Conservation (phyloP, 2,888 invertebrate genomes). For the Tipula vernalis region DNA sequence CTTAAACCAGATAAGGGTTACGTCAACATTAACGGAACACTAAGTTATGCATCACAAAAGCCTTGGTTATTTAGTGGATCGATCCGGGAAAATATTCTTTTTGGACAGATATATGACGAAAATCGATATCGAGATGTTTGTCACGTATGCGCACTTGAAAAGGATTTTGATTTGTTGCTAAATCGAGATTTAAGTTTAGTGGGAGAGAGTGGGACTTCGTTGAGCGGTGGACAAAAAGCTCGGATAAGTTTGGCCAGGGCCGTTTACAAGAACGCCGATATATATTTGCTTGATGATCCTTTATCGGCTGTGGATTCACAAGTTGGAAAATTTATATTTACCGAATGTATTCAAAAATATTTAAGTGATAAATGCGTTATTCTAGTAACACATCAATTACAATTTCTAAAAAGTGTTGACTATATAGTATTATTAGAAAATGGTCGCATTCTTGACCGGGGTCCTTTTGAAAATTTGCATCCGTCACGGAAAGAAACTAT, state of each 20-base stretch:
- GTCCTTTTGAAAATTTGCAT: slow-evolving; percentile 39
- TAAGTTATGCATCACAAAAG: slow-evolving; percentile 48
- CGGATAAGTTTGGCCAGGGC: slow-evolving; percentile 67
- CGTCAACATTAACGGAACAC: slow-evolving; percentile 35
- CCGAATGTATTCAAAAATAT: slow-evolving; percentile 44
- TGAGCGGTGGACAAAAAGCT: slow-evolving; percentile 77
- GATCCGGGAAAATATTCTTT: slow-evolving; percentile 57
- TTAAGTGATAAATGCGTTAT: slow-evolving; percentile 53
- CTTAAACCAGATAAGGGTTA: slow-evolving; percentile 41
- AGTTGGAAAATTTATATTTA: slow-evolving; percentile 50
- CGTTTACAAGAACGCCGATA: slow-evolving; percentile 58
- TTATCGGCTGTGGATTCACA: slow-evolving; percentile 55
- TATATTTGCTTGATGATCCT: slow-evolving; percentile 59
- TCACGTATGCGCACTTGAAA: slow-evolving; percentile 47
- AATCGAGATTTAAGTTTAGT: slow-evolving; percentile 66
- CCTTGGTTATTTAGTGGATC: slow-evolving; percentile 49
- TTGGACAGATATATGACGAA: slow-evolving; percentile 41
- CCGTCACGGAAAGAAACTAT: slow-evolving; percentile 41
- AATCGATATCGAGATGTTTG: slow-evolving; percentile 40
- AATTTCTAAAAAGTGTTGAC: slow-evolving; percentile 40
- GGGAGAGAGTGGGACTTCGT: slow-evolving; percentile 66
- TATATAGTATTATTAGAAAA: slow-evolving; percentile 40
- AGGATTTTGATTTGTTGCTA: slow-evolving; percentile 62
- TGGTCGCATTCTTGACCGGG: slow-evolving; percentile 27
- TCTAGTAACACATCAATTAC: slow-evolving; percentile 76